Evolutionary conservation across 2,113 vertebrate genomes (phyloP).

Genomic region (Gymnobelideus leadbeateri): DNA sequence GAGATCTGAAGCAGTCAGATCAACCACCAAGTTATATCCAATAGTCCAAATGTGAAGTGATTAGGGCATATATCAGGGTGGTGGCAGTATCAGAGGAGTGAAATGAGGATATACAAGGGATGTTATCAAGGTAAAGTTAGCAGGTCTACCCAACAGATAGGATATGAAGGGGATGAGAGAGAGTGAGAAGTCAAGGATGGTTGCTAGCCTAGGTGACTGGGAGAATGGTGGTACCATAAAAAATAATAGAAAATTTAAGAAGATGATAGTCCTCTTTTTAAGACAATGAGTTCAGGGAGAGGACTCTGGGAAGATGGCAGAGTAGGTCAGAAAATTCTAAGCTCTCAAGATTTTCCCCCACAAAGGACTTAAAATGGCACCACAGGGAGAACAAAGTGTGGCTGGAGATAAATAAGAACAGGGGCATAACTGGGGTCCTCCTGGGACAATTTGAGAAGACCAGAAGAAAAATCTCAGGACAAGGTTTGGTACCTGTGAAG

Average conservation of each 20-base stretch:
- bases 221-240: background rate
- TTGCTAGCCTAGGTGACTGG: background rate
- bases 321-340: too few relatives aligned
- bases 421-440: too few relatives aligned
- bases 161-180: background rate
- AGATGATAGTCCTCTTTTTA: background rate
- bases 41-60: background rate
- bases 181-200: background rate
- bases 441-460: too few relatives aligned
- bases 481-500: too few relatives aligned
- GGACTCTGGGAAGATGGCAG: too few relatives aligned
- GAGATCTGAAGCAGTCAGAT: background rate
- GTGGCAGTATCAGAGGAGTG: background rate
- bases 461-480: too few relatives aligned
- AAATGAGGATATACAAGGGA: too few relatives aligned
- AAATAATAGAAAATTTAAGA: background rate
- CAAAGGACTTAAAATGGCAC: too few relatives aligned
- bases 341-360: too few relatives aligned
- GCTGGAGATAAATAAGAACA: too few relatives aligned
- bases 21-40: background rate
- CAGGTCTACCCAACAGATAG: background rate
- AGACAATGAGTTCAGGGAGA: background rate
- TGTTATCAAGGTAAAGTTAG: background rate
- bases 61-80: background rate
- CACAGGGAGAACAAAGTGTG: too few relatives aligned